Base-by-base conservation (phyloP, 2,888 invertebrate genomes). In the Lepidonotus clava region DNA sequence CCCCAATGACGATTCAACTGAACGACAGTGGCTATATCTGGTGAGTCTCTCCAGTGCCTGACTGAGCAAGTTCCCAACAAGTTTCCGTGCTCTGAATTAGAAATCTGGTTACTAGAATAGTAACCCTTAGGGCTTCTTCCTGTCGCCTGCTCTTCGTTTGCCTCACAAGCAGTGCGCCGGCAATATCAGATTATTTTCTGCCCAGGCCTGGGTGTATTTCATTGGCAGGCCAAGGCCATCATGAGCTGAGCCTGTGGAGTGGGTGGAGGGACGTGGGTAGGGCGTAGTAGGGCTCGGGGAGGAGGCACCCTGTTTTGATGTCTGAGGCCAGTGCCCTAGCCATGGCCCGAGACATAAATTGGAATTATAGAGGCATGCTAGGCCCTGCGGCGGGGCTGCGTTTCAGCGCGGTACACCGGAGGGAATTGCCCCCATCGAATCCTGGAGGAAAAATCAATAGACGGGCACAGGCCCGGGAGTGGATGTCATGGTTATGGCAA, bases 341-440 rank as follows among this genome's bases (percentile, higher is more conserved):
- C 34, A 38, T 36, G 71, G 71, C 38, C 71, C 71, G 11, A 38
- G 71, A 71, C 71, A 71, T 71, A 71, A 71, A 71, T 71, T 34
- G 71, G 71, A 71, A 71, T 71, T 71, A 36, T 71, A 71, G 71
- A 71, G 71, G 71, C 71, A 71, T 6, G 66, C 36, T 36, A 34
- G 71, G 71, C 71, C 71, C 34, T 71, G 18, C 38, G 18, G 71
- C 71, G 11, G 6, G 71, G 11, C 71, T 18, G 71, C 14, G n/a
- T 38, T 38, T 36, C 71, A 14, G 21, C n/a, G 71, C 14, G 38
- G 24, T 38, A 34, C 36, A 38, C 71, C 14, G 18, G n/a, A 8
- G 38, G 71, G 21, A 71, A 71, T 71, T 71, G 71, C 14, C 71
- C 38, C 38, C n/a, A n/a, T 21, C 38, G 14, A 24, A 8, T 56